phyloP scores from a whole-genome alignment of 2,113 vertebrate species.

The Zosterops japonicus region DNA sequence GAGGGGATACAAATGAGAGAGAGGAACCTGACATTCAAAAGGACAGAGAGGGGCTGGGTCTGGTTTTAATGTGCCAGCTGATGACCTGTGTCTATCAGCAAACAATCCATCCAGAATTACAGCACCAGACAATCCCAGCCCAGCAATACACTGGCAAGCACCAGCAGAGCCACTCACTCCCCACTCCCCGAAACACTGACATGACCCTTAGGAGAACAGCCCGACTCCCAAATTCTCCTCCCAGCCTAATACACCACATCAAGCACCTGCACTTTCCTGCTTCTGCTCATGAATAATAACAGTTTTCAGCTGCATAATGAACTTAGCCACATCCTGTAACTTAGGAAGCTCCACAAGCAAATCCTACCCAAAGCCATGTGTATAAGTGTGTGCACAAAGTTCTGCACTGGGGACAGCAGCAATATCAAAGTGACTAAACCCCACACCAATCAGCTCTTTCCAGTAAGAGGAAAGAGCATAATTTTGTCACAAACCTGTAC shows the following conservation, averaged over 20 bases:
- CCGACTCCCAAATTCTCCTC: fast-evolving
- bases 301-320: not conserved
- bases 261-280: not conserved
- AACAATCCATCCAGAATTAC: not conserved
- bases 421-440: not conserved
- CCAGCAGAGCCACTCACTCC: fast-evolving
- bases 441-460: not conserved
- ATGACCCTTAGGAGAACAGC: fast-evolving
- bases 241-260: not conserved
- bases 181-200: not conserved
- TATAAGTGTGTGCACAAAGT: not conserved
- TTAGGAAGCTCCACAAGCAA: not conserved
- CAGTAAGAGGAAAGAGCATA: not conserved
- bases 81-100: not conserved
- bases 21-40: not conserved
- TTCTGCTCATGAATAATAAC: not conserved
- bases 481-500: not conserved
- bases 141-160: not conserved
- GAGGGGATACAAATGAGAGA: not conserved
- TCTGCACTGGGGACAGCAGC: not conserved
- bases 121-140: not conserved
- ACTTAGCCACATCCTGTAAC: not conserved
- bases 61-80: not conserved
- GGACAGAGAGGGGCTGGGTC: not conserved
- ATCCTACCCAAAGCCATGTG: not conserved